A percentile compares a stretch with the other conserved stretches of the same genome.
Evolutionary conservation across 1,140 invertebrate species (phyloP).

Genomic region (Drosophila guanche): DNA sequence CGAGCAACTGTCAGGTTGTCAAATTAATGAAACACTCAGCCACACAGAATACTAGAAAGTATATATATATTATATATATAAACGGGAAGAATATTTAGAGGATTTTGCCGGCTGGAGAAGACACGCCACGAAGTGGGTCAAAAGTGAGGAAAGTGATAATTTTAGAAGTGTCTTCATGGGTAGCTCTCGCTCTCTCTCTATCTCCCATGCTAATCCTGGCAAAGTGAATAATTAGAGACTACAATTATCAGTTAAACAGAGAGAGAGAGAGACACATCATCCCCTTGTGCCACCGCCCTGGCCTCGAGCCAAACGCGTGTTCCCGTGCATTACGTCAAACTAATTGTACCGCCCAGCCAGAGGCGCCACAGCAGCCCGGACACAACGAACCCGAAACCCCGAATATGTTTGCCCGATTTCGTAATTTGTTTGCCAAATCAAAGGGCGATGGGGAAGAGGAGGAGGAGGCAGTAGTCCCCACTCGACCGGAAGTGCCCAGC

Average conservation of each 20-base stretch:
- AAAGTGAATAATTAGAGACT: slow-evolving; percentile 56
- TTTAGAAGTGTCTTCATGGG: slow-evolving; percentile 45
- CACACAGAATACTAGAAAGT: not conserved
- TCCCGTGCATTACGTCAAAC: slow-evolving; percentile 66
- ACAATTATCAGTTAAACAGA: slow-evolving; percentile 46
- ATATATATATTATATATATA: slow-evolving; percentile 30
- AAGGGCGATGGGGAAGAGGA: slow-evolving; percentile 49
- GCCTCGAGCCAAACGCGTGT: slow-evolving; percentile 72
- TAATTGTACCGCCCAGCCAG: slow-evolving; percentile 24
- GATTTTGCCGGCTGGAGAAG: slow-evolving; percentile 46
- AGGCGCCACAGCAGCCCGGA: slow-evolving; percentile 17
- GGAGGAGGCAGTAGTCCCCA: not conserved
- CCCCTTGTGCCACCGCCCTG: slow-evolving; percentile 20
- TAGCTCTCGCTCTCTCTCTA: not conserved
- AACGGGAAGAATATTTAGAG: slow-evolving; percentile 25
- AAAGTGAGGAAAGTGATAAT: slow-evolving; percentile 37
- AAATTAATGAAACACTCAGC: slow-evolving; percentile 55
- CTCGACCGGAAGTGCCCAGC: slow-evolving; percentile 38
- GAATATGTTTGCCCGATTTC: slow-evolving; percentile 80
- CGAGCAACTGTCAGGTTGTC: slow-evolving; percentile 71
- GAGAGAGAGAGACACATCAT: slow-evolving; percentile 15
- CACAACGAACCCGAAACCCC: not conserved
- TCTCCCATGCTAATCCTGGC: slow-evolving; percentile 31
- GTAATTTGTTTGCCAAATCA: slow-evolving; percentile 76
- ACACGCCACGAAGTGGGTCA: slow-evolving; percentile 58